Base-by-base conservation (phyloP, 2,888 invertebrate species). In the Podabrus alpinus region DNA sequence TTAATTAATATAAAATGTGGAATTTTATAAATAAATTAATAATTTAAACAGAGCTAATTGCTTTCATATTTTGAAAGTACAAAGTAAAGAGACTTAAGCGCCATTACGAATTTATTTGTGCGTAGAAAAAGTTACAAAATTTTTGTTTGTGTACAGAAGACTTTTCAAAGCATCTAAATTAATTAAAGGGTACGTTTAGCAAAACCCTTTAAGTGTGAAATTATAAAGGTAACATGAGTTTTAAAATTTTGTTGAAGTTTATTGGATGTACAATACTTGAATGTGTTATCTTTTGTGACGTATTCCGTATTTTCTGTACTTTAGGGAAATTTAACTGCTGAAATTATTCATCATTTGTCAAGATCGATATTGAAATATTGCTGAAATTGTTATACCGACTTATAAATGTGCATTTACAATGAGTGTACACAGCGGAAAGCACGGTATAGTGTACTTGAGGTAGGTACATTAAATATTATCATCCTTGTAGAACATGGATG, bases 321-420 rank as follows among this genome's bases (percentile, higher is more conserved):
- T 64, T 45, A 17, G 70, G 70, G 70, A 70, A 70, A 70, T 70
- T 70, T 62, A 64, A 70, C 64, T 45, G 64, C 15, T 19, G 62
- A 70, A 70, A 70, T 70, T 64, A 70, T 70, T 70, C 70, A 70
- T 64, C 64, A 64, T 25, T 45, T 29, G 64, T 62, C 29, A 15
- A 16, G 69, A 70, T 70, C 70, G 70, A 70, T 70, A 70, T 64
- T 64, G 70, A 64, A 70, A 64, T 70, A 64, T 64, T 62, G 64
- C 64, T 45, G 61, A 60, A 59, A 69, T 29, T 29, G 29, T 29
- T 29, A 29, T 29, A 29, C 29, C n/a, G 29, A 29, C 29, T 29
- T 29, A 29, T 29, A 29, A 29, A 29, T 29, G 29, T 29, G 29
- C 29, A 29, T 29, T 29, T 29, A 29, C 13, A 29, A 29, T 29